phyloP scores from a whole-genome alignment of 2,113 vertebrate species.

The Mionectes macconnelli region DNA sequence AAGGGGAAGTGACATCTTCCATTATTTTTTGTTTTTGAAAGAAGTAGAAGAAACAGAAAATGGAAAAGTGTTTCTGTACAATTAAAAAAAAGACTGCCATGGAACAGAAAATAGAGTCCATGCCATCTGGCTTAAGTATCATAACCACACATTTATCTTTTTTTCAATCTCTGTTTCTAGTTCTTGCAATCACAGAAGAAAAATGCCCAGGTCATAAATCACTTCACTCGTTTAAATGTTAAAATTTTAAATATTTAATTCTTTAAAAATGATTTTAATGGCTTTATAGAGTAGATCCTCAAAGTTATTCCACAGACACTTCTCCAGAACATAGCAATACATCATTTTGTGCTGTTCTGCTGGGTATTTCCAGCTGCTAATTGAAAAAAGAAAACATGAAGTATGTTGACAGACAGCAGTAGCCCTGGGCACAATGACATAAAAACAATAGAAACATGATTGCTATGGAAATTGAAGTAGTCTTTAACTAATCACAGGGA shows the following conservation, averaged over 20 bases:
- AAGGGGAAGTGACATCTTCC: not conserved
- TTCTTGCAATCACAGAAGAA: not conserved
- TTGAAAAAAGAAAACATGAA: conserved; percentile 21
- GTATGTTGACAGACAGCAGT: not conserved
- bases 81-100: not conserved
- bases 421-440: not conserved
- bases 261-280: not conserved
- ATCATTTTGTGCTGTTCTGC: not conserved
- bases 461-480: not conserved
- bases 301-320: not conserved
- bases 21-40: not conserved
- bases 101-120: not conserved
- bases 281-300: not conserved
- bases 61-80: not conserved
- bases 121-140: not conserved
- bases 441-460: not conserved
- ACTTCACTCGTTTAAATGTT: not conserved
- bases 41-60: not conserved
- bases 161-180: not conserved
- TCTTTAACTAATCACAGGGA: not conserved
- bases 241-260: not conserved
- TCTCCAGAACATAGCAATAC: not conserved
- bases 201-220: not conserved
- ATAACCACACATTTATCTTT: not conserved
- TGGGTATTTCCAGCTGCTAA: not conserved